phyloP scores from a whole-genome alignment of 2,797 vertebrate species.

The Chelon auratus region DNA sequence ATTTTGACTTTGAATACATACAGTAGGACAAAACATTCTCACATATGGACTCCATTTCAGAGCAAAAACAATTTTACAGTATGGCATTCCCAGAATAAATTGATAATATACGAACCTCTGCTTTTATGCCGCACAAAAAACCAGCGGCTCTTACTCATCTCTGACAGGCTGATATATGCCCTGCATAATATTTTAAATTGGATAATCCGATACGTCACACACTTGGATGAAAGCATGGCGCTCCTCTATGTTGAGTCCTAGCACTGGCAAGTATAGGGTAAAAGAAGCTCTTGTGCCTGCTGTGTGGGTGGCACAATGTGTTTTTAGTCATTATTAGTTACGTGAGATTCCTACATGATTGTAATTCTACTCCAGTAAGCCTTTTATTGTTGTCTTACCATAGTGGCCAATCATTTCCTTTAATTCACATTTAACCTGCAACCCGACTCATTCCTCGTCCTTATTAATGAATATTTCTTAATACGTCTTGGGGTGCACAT shows the following conservation, averaged over 20 bases:
- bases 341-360: conserved; percentile 40
- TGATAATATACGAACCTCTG: conserved; percentile 6
- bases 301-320: conserved; percentile 50
- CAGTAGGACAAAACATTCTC: background rate
- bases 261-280: conserved; percentile 19
- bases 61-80: conserved; percentile 6
- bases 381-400: conserved; percentile 25
- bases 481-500: conserved; percentile 34
- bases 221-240: conserved; percentile 22
- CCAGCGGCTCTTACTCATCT: conserved; percentile 43
- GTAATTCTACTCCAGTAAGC: conserved; percentile 30
- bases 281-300: conserved; percentile 42
- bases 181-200: conserved; percentile 53
- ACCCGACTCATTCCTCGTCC: conserved; percentile 3
- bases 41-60: background rate
- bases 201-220: conserved; percentile 53
- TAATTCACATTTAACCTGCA: background rate
- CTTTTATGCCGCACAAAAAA: conserved; percentile 37
- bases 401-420: background rate
- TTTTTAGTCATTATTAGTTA: conserved; percentile 58
- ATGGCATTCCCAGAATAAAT: conserved; percentile 26
- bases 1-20: conserved; percentile 12
- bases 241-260: conserved; percentile 31
- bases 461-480: conserved; percentile 29
- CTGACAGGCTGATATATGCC: conserved; percentile 39